These are phyloP conservation scores for Vanessa tameamea DNA, from an alignment of 1,140 invertebrate species.

Conservation along the genomic window DNA sequence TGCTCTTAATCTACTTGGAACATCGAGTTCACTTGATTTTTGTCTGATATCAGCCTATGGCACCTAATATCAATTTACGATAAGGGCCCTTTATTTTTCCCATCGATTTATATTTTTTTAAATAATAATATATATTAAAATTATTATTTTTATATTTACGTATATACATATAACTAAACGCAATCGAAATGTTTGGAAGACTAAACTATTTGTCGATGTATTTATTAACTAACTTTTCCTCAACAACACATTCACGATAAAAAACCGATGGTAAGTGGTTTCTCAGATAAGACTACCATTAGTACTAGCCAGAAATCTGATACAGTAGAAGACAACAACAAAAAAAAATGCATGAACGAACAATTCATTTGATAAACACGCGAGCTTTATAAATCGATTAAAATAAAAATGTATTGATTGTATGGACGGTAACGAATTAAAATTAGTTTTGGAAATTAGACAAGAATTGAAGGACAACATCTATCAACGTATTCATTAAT, in stretches of 20 bases:
- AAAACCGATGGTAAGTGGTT: neutral
- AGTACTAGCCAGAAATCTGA: neutral
- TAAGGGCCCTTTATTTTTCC: too few species aligned
- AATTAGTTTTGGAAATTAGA: constrained; percentile 23
- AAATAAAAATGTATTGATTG: constrained; percentile 32
- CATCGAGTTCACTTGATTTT: neutral
- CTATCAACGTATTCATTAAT: neutral
- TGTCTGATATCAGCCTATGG: neutral
- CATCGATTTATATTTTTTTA: too few species aligned
- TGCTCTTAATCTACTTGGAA: neutral
- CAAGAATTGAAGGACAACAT: constrained; percentile 17
- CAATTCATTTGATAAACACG: constrained; percentile 41
- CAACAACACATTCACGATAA: neutral
- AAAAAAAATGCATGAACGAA: constrained; percentile 38
- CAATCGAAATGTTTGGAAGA: too few species aligned
- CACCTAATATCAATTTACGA: neutral
- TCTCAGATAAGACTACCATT: constrained; percentile 1
- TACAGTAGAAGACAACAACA: constrained; percentile 3
- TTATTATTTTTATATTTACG: too few species aligned
- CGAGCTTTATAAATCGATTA: constrained; percentile 25
- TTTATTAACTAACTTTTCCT: neutral
- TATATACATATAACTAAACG: too few species aligned
- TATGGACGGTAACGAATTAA: constrained; percentile 1
- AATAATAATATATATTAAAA: too few species aligned
- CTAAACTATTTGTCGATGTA: too few species aligned